Evolutionary conservation across 2,888 invertebrate species (phyloP).

Genomic region (Thereva unica): DNA sequence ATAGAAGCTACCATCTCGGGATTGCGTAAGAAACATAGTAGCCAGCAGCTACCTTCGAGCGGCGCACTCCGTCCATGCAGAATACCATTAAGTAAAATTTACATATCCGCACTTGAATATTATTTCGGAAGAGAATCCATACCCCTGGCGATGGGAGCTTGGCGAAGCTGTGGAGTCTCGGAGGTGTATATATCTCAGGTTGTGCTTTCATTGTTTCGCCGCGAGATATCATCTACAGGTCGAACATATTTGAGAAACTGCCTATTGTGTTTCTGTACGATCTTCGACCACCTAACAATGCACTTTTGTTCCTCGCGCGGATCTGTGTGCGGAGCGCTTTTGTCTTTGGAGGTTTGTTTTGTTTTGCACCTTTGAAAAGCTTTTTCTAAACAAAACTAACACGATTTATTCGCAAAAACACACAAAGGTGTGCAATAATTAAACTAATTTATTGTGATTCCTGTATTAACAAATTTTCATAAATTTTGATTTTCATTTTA

Average conservation of each 20-base stretch:
- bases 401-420: neutral
- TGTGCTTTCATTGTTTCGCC: constrained; percentile 6
- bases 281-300: neutral
- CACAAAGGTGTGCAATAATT: neutral
- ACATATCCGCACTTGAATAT: constrained; percentile 35
- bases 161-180: too few species aligned
- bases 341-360: too few species aligned
- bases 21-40: constrained; percentile 2
- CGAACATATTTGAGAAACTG: neutral
- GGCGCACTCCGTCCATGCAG: neutral
- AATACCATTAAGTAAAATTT: constrained; percentile 27
- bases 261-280: neutral
- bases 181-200: neutral
- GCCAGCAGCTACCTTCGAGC: too few species aligned
- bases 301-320: neutral
- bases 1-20: neutral
- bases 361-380: too few species aligned
- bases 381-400: neutral
- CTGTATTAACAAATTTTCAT: too few species aligned
- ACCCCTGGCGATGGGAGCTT: too few species aligned
- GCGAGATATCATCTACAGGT: neutral
- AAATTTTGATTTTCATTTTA: too few species aligned
- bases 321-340: too few species aligned
- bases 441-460: neutral
- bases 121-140: constrained; percentile 19